Evolutionary conservation across 2,113 vertebrate genomes (phyloP), one percentile per base, ranked within the genome.

Genomic region (Melanerpes aurifrons): DNA sequence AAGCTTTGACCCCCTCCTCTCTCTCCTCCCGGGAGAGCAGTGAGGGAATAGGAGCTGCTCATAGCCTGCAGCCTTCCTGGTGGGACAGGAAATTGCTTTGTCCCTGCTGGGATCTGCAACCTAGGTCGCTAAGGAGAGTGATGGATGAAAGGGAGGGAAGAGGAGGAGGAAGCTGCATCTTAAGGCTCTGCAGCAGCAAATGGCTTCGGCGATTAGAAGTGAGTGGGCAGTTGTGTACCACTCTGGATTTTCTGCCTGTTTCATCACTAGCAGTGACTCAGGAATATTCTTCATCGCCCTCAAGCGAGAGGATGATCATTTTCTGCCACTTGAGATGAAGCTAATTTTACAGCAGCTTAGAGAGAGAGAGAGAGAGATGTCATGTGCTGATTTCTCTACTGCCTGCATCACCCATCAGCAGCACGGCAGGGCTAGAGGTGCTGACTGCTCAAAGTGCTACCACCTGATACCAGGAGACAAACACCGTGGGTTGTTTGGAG

Each of bases 321-420:
- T 95, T 95, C 91, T 96, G 96, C 95, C 93, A 93, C 95, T 96
- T 91, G 94, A 95, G 94, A 96, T 95, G 93, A 94, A 92, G 94
- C 91, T 93, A 96, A 95, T 96, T 96, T 96, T 93, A 96, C 92
- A 95, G 92, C 81, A 63, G 84, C 92, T 91, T 87, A 82, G 88
- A 92, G 86, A 62, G n/a, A 75, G 86, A 62, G n/a, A 75, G 86
- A 92, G 93, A 95, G 93, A 93, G 94, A 84, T 93, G 87, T 95
- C 94, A 94, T 90, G 93, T 93, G 94, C 96, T 76, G 93, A 91
- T 94, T 83, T 63, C 94, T 91, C 7, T 18, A 4, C 69, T 50
- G 82, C 43, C 94, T 82, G 83, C 89, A 94, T 71, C 87, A 14
- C 81, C 66, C 83, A 28, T 28, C 4, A 9, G 3, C 32, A 87